These are phyloP conservation scores for Taxidea taxus DNA, from an alignment of 2,113 vertebrate species.

Conservation along the genomic window DNA sequence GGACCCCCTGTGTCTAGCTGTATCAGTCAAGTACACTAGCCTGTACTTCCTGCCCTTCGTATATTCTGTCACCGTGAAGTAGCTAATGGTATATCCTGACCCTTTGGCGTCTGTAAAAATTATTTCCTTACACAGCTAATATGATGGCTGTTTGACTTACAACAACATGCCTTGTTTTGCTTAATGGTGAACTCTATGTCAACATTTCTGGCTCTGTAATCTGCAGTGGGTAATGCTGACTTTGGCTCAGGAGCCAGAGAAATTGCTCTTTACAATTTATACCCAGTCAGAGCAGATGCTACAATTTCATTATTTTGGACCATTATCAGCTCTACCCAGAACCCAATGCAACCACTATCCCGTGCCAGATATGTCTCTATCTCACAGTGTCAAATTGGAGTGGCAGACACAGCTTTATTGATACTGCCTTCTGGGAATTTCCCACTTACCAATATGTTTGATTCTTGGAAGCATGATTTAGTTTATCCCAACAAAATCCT, in stretches of 20 bases:
- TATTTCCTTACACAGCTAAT: conserved; percentile 62
- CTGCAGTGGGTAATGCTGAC: conserved; percentile 55
- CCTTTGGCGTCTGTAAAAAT: conserved; percentile 62
- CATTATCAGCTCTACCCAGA: conserved; percentile 72
- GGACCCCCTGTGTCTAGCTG: background rate
- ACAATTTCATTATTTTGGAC: conserved; percentile 78
- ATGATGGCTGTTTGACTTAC: conserved; percentile 72
- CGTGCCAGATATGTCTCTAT: conserved; percentile 74
- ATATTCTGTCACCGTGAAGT: conserved; percentile 51
- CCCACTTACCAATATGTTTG: conserved; percentile 66
- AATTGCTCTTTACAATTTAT: conserved; percentile 78
- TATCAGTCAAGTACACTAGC: background rate
- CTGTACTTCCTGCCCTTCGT: background rate
- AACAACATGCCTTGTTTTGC: conserved; percentile 67
- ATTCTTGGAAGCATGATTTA: conserved; percentile 53
- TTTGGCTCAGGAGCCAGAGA: conserved; percentile 69
- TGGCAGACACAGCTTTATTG: conserved; percentile 79
- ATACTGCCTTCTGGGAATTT: conserved; percentile 70
- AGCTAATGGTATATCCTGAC: conserved; percentile 47
- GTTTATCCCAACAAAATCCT: conserved; percentile 41
- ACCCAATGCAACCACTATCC: conserved; percentile 46
- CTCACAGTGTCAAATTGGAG: conserved; percentile 73
- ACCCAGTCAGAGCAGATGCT: conserved; percentile 75
- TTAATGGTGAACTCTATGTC: conserved; percentile 69
- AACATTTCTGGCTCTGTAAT: conserved; percentile 67